Evolutionary conservation across 2,888 invertebrate genomes (phyloP).

Genomic region (Eupithecia subumbrata): DNA sequence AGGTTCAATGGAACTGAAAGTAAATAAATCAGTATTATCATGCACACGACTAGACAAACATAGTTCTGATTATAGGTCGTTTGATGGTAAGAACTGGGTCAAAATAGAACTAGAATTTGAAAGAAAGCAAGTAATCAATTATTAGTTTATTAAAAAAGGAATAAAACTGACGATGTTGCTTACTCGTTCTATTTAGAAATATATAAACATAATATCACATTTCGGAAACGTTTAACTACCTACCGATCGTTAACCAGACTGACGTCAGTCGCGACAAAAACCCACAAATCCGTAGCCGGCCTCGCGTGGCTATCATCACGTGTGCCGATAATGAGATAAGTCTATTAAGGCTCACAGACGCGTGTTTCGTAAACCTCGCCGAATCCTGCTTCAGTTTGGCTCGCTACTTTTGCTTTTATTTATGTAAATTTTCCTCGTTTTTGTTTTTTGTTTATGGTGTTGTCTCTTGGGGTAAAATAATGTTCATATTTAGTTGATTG

Average conservation of each 20-base stretch:
- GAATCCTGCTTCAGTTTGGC: background rate
- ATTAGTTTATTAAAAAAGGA: background rate
- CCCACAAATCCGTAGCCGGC: constrained; percentile 24
- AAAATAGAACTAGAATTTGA: background rate
- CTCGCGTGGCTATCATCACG: constrained; percentile 32
- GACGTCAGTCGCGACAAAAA: constrained; percentile 34
- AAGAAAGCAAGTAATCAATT: background rate
- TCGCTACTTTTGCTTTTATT: background rate
- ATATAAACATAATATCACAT: constrained; percentile 4
- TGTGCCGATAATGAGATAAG: constrained; percentile 27
- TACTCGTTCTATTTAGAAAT: constrained; percentile 8
- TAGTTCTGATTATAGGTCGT: background rate
- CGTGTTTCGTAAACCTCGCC: constrained; percentile 3
- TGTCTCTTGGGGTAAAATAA: background rate
- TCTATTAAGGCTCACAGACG: constrained; percentile 10
- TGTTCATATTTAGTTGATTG: background rate
- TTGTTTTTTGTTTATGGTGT: background rate
- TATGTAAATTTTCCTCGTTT: background rate
- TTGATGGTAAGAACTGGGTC: background rate
- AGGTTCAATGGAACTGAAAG: background rate
- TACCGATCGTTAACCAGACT: constrained; percentile 8
- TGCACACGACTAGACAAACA: background rate
- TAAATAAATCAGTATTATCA: background rate
- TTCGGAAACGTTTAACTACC: constrained; percentile 23
- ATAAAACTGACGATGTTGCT: background rate